Evolutionary conservation across 2,888 invertebrate genomes (phyloP), one percentile per base, ranked within the genome.

Genomic region (Drosophila melanosoma): DNA sequence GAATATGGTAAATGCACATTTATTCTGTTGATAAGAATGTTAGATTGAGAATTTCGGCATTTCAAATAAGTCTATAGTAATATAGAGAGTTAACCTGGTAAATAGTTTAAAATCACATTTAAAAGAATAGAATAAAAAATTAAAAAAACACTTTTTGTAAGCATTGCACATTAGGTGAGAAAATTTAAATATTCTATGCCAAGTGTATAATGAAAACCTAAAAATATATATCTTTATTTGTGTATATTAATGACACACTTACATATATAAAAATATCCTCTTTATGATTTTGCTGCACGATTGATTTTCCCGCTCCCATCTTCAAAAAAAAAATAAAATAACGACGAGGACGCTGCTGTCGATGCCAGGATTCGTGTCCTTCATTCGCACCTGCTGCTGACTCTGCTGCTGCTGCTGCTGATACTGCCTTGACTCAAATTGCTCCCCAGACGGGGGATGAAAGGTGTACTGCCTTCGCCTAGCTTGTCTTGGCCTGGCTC

Each of bases 271-370:
- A 65, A 69, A 79, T 64, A 82, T 77, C 69, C 70, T 71, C 70
- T 79, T 87, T 85, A 85, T 85, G 88, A 86, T 86, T 83, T 81
- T 74, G 75, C 87, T 72, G 82, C 82, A 71, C 89, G 89, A 88
- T 85, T 85, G 84, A 85, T 85, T 85, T 85, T 85, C 87, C 69
- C 84, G 54, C 75, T 71, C 79, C 79, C 57, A 49, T 40, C 33
- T 45, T 17, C 42, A 38, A 65, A 74, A 52, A n/a, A n/a, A 11
- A 36, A 15, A n/a, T 6, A 36, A 15, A 36, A 23, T 20, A 45
- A 45, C 45, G 62, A 63, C 11, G 49, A 33, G 10, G 35, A 54
- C 53, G 40, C 12, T 40, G 76, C 58, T 51, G 54, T 12, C 23
- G 72, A 40, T 42, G 54, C 20, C 33, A 69, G 73, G 60, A 49